Conservation (phyloP, 2,888 invertebrate species). For the Kryphioiulus occultus region DNA sequence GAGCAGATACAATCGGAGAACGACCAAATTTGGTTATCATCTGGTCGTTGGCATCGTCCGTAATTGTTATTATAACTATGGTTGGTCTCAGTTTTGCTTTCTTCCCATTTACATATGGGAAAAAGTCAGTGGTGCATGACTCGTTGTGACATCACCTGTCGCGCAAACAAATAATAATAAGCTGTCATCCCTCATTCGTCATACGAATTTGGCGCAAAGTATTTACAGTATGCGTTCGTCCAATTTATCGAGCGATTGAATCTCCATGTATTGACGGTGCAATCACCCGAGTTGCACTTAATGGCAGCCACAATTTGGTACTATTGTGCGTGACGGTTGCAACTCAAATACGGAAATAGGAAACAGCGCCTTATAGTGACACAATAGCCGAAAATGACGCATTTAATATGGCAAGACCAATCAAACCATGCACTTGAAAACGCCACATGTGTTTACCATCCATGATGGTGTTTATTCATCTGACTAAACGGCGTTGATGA, state of each 20-base stretch:
- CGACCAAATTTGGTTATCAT: neutral
- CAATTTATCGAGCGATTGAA: conserved; percentile 8
- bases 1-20: neutral
- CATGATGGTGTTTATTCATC: neutral
- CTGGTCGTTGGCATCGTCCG: neutral
- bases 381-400: conserved; percentile 1
- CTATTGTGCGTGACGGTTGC: neutral
- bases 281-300: neutral
- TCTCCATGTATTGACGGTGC: neutral
- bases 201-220: neutral
- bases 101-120: neutral
- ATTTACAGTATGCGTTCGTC: neutral
- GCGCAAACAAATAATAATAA: neutral
- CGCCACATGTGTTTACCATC: neutral
- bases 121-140: neutral
- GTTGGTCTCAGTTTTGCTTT: neutral
- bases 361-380: neutral
- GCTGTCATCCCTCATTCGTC: neutral
- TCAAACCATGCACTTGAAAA: neutral
- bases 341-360: conserved; percentile 12
- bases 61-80: neutral
- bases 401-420: neutral
- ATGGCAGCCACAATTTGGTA: neutral
- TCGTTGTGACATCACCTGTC: neutral
- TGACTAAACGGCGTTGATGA: neutral